phyloP scores from a whole-genome alignment of 1,140 invertebrate genomes.

The Acromyrmex charruanus region DNA sequence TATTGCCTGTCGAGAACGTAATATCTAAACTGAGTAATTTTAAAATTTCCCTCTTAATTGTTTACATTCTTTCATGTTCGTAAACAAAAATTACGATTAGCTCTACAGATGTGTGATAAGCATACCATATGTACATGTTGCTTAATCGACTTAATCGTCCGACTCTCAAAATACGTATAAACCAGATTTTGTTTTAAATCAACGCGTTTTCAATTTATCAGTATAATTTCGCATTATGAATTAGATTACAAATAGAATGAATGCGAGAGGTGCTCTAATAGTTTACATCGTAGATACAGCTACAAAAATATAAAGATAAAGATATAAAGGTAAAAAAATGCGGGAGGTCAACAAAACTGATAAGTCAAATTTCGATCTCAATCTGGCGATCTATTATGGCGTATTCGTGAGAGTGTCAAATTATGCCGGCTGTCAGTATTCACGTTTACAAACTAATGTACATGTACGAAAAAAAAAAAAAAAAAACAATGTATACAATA shows the following conservation, averaged over 20 bases:
- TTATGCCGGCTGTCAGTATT: neutral
- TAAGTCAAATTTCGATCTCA: slow-evolving; percentile 23
- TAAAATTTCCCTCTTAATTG: too few relatives aligned
- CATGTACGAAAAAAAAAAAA: slow-evolving; percentile 1
- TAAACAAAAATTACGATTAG: slow-evolving; percentile 24
- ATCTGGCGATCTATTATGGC: neutral
- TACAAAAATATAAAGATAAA: neutral
- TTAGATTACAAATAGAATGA: neutral
- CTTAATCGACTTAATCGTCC: slow-evolving; percentile 1
- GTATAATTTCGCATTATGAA: neutral
- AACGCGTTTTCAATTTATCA: neutral
- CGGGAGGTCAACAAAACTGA: neutral
- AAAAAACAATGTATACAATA: slow-evolving; percentile 2
- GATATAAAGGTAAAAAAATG: slow-evolving; percentile 7
- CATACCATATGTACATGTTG: neutral
- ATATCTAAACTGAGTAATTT: neutral
- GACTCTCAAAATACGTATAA: neutral
- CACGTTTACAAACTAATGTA: neutral
- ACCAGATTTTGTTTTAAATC: slow-evolving; percentile 1
- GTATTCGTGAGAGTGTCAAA: neutral
- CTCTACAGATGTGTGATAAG: neutral
- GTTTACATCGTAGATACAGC: neutral
- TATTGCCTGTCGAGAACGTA: neutral
- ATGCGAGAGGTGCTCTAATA: neutral
- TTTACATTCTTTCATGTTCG: neutral